phyloP scores from a whole-genome alignment of 2,113 vertebrate species.

The Chunga burmeisteri region DNA sequence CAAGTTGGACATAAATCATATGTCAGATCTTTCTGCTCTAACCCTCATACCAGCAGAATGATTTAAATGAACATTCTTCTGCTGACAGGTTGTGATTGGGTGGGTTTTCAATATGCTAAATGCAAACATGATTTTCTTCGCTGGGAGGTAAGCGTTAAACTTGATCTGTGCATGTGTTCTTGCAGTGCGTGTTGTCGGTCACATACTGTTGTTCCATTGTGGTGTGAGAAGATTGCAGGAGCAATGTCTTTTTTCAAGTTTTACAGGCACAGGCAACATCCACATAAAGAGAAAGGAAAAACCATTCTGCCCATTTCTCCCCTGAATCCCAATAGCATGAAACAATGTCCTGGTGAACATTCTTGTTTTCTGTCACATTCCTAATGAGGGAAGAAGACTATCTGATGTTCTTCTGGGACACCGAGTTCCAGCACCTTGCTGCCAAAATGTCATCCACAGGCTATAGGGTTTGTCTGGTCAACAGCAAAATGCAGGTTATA shows the following conservation, averaged over 20 bases:
- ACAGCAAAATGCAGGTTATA: background rate
- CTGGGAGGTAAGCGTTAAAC: background rate
- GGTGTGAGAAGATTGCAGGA: background rate
- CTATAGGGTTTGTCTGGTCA: background rate
- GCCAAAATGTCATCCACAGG: background rate
- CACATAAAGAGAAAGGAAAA: background rate
- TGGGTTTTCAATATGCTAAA: background rate
- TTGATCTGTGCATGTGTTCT: background rate
- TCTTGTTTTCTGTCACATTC: background rate
- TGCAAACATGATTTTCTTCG: background rate
- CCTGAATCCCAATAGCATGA: background rate
- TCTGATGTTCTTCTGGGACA: background rate
- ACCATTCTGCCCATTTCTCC: background rate
- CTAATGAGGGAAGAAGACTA: background rate
- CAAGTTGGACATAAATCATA: background rate
- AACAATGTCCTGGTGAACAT: background rate
- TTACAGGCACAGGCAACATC: background rate
- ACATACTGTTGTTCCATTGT: background rate
- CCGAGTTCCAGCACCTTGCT: background rate
- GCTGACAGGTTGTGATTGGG: background rate
- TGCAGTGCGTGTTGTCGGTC: background rate
- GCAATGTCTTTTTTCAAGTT: background rate
- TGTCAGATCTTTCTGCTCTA: background rate
- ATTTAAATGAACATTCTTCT: background rate
- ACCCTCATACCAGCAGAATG: background rate